Evolutionary conservation across 1,140 invertebrate genomes (phyloP), one percentile per base, ranked within the genome.

Genomic region (Myzus persicae): DNA sequence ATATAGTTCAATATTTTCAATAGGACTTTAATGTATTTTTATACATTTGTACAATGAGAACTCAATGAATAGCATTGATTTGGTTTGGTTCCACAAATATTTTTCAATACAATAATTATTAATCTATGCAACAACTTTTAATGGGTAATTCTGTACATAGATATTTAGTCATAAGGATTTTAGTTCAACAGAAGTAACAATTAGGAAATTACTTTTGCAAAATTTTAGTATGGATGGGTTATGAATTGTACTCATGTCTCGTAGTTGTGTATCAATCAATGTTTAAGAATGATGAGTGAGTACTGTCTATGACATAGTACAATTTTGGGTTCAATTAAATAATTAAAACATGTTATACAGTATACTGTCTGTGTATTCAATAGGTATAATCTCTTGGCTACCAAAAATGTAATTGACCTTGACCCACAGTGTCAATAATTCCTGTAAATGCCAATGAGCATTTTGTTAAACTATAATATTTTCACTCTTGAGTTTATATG

Each of bases 21-120:
- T 76, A n/a, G 5, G 2, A 36, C 14, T n/a, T 18, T 36, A n/a
- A 1, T 76, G 59, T 76, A 76, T n/a, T 18, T n/a, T 4, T 14
- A n/a, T 4, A n/a, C 0, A n/a, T 1, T n/a, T n/a, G 31, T 18
- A n/a, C 0, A 5, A n/a, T 14, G 31, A 31, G 59, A 31, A 31
- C 11, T 67, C 0, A 14, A 31, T n/a, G 26, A 67, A 26, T 67
- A 67, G 31, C 22, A 67, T 67, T 1, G 3, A n/a, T 67, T 67
- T 76, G n/a, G 14, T n/a, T 76, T 76, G 14, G 31, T 67, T n/a
- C 31, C 2, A 76, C n/a, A 76, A 59, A 67, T n/a, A 18, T 76
- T 76, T 14, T 67, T n/a, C 31, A 67, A 67, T 67, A n/a, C 14
- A 67, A 67, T 67, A 67, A 67, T n/a, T 31, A 54, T 54, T 26